Conservation (phyloP, 2,797 vertebrate species). For the Sebastes minor region DNA sequence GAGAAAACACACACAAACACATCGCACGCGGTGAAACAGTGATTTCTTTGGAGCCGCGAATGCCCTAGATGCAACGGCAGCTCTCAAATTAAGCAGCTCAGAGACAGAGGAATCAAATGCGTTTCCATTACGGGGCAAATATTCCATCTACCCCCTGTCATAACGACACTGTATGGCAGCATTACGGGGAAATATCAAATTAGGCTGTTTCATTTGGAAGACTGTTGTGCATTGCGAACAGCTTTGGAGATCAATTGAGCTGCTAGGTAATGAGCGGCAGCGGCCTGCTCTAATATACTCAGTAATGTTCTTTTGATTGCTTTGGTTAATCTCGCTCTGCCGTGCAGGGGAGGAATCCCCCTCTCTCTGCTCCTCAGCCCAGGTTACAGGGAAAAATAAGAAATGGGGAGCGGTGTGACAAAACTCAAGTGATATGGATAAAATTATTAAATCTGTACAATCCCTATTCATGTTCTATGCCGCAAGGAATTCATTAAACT, state of each 20-base stretch:
- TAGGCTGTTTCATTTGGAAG: constrained; percentile 83
- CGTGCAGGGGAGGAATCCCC: constrained; percentile 32
- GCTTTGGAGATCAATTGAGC: constrained; percentile 79
- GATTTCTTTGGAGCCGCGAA: constrained; percentile 50
- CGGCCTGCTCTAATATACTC: constrained; percentile 80
- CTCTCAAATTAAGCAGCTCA: constrained; percentile 70
- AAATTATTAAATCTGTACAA: constrained; percentile 26
- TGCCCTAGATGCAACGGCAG: constrained; percentile 42
- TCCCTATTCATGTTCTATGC: constrained; percentile 11
- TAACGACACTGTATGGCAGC: constrained; percentile 76
- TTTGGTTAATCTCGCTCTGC: constrained; percentile 80
- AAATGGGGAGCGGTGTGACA: neutral
- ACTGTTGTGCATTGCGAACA: constrained; percentile 76
- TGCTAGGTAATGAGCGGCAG: constrained; percentile 79
- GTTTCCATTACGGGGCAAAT: constrained; percentile 75
- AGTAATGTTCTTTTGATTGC: constrained; percentile 86
- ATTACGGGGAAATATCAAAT: constrained; percentile 84
- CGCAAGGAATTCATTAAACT: constrained; percentile 28
- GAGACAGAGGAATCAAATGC: constrained; percentile 76
- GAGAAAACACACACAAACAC: constrained; percentile 14
- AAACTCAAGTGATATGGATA: constrained; percentile 25
- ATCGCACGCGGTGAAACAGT: neutral
- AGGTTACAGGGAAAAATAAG: constrained; percentile 40
- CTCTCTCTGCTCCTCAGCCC: constrained; percentile 12
- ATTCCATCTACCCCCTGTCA: constrained; percentile 68